Percentiles rank a stretch among this genome's conserved stretches.
Evolutionary conservation across 2,888 invertebrate species (phyloP).

Genomic region (Mesoligia furuncula): DNA sequence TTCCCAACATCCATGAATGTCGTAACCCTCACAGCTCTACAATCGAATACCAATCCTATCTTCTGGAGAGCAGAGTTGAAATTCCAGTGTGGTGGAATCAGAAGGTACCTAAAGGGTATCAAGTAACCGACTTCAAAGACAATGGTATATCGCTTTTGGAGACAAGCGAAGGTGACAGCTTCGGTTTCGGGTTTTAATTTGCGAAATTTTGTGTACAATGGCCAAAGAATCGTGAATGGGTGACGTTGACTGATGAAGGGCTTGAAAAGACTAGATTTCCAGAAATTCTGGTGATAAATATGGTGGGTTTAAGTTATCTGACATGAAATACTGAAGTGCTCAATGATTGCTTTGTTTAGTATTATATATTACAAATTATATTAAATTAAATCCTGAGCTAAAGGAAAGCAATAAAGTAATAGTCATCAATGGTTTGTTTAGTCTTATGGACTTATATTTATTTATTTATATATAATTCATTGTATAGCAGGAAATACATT

Average conservation of each 20-base stretch:
- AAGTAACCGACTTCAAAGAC: conserved; percentile 72
- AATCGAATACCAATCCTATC: conserved; percentile 46
- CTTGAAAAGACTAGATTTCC: conserved; percentile 69
- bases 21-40: conserved; percentile 37
- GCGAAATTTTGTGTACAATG: conserved; percentile 86
- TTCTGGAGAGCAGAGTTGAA: conserved; percentile 47
- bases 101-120: conserved; percentile 42
- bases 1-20: conserved; percentile 57
- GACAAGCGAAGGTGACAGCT: conserved; percentile 86
- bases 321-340: conserved; percentile 3
- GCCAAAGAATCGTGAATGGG: conserved; percentile 71
- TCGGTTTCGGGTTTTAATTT: conserved; percentile 86
- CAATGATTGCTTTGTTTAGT: not conserved
- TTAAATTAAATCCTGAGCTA: not conserved
- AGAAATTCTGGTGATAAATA: conserved; percentile 37
- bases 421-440: too few relatives aligned
- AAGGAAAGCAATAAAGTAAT: not conserved
- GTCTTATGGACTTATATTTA: not conserved
- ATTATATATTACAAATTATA: not conserved
- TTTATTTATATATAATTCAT: too few relatives aligned
- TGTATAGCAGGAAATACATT: not conserved
- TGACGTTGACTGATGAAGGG: conserved; percentile 84
- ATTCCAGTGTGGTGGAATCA: conserved; percentile 46
- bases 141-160: conserved; percentile 86
- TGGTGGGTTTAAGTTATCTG: conserved; percentile 5